These are phyloP conservation scores for Ia io DNA, from an alignment of 2,113 vertebrate genomes.

Conservation along the genomic window DNA sequence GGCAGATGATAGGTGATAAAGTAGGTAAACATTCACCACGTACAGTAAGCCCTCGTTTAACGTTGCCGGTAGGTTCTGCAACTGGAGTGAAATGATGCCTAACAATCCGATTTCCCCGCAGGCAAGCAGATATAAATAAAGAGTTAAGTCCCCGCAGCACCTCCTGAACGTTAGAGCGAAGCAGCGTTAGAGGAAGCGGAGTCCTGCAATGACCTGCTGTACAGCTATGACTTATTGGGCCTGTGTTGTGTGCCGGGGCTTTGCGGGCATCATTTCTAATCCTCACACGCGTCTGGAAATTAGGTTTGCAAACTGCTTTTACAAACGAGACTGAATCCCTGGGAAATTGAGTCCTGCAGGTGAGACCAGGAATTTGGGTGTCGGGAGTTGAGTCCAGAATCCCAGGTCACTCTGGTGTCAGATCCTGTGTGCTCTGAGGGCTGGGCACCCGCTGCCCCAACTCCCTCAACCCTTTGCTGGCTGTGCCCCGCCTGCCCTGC, in stretches of 20 bases:
- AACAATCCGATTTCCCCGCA: neutral
- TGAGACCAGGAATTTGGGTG: neutral
- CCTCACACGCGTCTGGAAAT: neutral
- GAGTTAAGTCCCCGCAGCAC: neutral
- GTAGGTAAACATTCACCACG: neutral
- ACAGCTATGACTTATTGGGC: neutral
- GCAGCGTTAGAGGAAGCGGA: too few relatives aligned
- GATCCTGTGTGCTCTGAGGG: neutral
- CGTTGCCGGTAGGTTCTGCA: neutral
- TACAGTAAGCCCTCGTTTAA: too few relatives aligned
- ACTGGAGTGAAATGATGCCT: neutral
- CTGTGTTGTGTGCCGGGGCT: neutral
- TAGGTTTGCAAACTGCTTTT: neutral
- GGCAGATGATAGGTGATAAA: neutral
- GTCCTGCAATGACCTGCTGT: neutral
- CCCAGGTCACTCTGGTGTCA: neutral
- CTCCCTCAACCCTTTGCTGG: neutral
- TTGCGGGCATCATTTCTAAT: neutral
- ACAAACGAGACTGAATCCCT: neutral
- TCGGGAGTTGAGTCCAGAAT: neutral
- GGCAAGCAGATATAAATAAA: neutral
- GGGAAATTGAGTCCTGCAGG: neutral
- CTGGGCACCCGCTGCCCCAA: neutral
- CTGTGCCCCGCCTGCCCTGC: neutral
- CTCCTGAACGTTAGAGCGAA: neutral